Evolutionary conservation across 2,888 invertebrate genomes (phyloP), one percentile per base, ranked within the genome.

Genomic region (Protodeltote pygarga): DNA sequence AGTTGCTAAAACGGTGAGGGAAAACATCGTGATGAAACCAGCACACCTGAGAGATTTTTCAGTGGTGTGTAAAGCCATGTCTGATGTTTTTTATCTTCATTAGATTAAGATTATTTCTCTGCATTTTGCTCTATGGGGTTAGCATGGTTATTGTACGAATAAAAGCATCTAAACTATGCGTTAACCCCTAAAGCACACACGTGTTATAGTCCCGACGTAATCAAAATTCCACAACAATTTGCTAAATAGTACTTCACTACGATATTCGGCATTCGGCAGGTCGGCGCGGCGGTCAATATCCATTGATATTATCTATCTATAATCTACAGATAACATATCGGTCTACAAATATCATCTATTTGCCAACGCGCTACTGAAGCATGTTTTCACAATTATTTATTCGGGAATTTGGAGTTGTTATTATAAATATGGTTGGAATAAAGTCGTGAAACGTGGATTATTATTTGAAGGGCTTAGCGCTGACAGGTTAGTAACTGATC

Each of bases 241-340:
- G 45, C 53, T 23, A 34, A 52, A 31, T 38, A 23, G 29, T 8
- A 24, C 19, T 20, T 5, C 17, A 17, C 11, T 16, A 19, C 14
- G 54, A 67, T 65, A 58, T 52, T 42, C 33, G 50, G 49, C n/a
- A 45, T 40, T 39, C 44, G 21, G 49, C 69, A 65, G 66, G 69
- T 66, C 52, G 58, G 9, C 46, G 39, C n/a, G 35, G 35, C 48
- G 42, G 27, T 25, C 21, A 31, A 31, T 29, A 34, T 17, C 25
- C 37, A 39, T 44, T 38, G 20, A 35, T 23, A 45, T 27, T 37
- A 49, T 31, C 45, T 46, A 28, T 23, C 31, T 37, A 39, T n/a
- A n/a, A n/a, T 29, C 29, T 27, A 27, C 11, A 32, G 70, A 67
- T 65, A 64, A 20, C 38, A 15, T 63, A 67, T 69, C 69, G 3